Evolutionary conservation across 2,113 vertebrate species (phyloP), one percentile per base, ranked within the genome.

Genomic region (Bagarius yarrelli): DNA sequence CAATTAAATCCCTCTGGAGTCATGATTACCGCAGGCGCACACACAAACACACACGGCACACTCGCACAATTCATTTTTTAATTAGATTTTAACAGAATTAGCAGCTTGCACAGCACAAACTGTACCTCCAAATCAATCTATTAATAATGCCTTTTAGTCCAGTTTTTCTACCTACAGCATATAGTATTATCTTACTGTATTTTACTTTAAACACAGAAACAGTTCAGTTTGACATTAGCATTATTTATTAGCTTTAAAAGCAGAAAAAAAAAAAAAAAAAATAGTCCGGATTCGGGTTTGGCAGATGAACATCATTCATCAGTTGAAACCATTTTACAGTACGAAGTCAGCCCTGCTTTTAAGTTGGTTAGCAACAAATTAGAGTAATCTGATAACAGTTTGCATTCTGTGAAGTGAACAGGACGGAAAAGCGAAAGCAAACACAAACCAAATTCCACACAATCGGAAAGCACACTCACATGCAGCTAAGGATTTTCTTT

Each of bases 1-100:
- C 87, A 90, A 91, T 91, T 91, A 90, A 91, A 90, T 90, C 87
- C 91, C 88, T 83, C 21, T 82, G 90, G 91, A 89, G 85, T 88
- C 75, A 83, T 84, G 84, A 88, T 87, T 87, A 86, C 75, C 47
- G 44, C 60, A 23, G 47, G 21, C 80, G 78, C 83, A 73, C 69
- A 76, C 75, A 79, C 59, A 80, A 71, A 79, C 64, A 79, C 84
- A 80, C 64, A 63, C 60, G 34, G 78, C 70, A 66, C 74, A 75
- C 77, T 69, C 44, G 57, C 70, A 55, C 60, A 21, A 84, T 82
- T 77, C 72, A 82, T 57, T 70, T 80, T 85, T 77, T 80, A 63
- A 83, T 64, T 78, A 74, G 79, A 69, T 66, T 80, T 70, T 14
- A 80, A 77, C 75, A 59, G 75, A 85, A 83, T 85, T 73, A 83